A percentile compares a stretch with the other conserved stretches of the same genome.
Evolutionary conservation across 2,888 invertebrate genomes (phyloP).

Genomic region (Lasioglossum marginatum): DNA sequence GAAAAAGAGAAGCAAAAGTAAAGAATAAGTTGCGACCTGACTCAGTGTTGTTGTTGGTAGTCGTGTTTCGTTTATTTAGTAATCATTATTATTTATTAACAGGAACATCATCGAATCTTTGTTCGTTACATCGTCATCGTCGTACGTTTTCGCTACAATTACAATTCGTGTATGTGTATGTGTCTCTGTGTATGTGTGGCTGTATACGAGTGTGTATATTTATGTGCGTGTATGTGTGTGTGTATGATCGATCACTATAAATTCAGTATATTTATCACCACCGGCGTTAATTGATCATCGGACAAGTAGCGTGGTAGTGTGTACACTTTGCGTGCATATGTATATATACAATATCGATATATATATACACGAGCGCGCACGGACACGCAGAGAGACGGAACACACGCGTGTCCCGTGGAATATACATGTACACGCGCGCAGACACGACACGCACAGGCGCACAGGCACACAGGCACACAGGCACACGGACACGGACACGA

Average conservation of each 20-base stretch:
- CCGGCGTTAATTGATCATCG: conserved; percentile 68
- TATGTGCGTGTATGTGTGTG: conserved; percentile 15
- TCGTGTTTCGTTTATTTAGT: conserved; percentile 76
- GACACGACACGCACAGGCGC: not conserved
- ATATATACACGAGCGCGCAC: not conserved
- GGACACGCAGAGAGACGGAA: not conserved
- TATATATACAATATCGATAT: conserved; percentile 2
- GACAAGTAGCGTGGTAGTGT: conserved; percentile 59
- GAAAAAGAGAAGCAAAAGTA: conserved; percentile 49
- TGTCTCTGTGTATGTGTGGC: not conserved
- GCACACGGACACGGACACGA: not conserved
- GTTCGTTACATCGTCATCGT: conserved; percentile 75
- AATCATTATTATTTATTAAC: conserved; percentile 81
- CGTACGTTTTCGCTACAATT: conserved; percentile 62
- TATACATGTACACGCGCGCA: not conserved
- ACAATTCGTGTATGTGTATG: conserved; percentile 22
- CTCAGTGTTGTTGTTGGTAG: conserved; percentile 74
- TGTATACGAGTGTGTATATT: not conserved
- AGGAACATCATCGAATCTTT: conserved; percentile 84
- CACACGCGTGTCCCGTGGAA: not conserved
- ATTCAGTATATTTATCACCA: conserved; percentile 63
- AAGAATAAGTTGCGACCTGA: conserved; percentile 70
- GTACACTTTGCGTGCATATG: not conserved
- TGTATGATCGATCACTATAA: conserved; percentile 66
- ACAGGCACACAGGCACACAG: not conserved